phyloP scores from a whole-genome alignment of 1,140 invertebrate species.

The Scaptodrosophila lebanonensis region DNA sequence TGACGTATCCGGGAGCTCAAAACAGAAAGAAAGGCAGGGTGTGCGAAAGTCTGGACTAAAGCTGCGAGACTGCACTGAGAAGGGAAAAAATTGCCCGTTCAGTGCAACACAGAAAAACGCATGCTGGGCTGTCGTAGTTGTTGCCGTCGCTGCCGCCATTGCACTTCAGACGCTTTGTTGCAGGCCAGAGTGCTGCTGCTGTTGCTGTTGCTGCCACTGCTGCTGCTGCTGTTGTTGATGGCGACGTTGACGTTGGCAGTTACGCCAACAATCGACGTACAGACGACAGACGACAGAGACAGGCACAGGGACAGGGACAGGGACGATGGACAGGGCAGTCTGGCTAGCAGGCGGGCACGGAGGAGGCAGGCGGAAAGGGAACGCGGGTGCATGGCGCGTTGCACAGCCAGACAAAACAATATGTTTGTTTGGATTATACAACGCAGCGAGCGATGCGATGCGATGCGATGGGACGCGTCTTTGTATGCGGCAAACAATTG shows the following conservation, averaged over 20 bases:
- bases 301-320: slow-evolving; percentile 33
- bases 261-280: slow-evolving; percentile 53
- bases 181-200: too few relatives aligned
- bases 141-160: slow-evolving; percentile 30
- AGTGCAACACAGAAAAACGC: too few relatives aligned
- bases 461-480: slow-evolving; percentile 56
- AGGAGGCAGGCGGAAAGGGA: background rate
- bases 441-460: slow-evolving; percentile 16
- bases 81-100: slow-evolving; percentile 58
- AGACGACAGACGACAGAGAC: too few relatives aligned
- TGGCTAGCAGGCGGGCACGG: slow-evolving; percentile 4
- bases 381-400: slow-evolving; percentile 10
- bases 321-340: background rate
- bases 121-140: slow-evolving; percentile 22
- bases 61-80: too few relatives aligned
- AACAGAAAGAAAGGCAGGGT: too few relatives aligned
- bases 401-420: slow-evolving; percentile 68
- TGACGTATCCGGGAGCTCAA: too few relatives aligned
- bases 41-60: too few relatives aligned
- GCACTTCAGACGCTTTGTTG: slow-evolving; percentile 67
- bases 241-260: background rate
- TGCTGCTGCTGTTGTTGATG: too few relatives aligned
- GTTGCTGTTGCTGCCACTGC: background rate
- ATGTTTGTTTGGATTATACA: slow-evolving; percentile 73
- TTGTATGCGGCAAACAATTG: slow-evolving; percentile 74